Base-by-base conservation (phyloP, 2,797 vertebrate genomes). In the Notolepis coatsorum region DNA sequence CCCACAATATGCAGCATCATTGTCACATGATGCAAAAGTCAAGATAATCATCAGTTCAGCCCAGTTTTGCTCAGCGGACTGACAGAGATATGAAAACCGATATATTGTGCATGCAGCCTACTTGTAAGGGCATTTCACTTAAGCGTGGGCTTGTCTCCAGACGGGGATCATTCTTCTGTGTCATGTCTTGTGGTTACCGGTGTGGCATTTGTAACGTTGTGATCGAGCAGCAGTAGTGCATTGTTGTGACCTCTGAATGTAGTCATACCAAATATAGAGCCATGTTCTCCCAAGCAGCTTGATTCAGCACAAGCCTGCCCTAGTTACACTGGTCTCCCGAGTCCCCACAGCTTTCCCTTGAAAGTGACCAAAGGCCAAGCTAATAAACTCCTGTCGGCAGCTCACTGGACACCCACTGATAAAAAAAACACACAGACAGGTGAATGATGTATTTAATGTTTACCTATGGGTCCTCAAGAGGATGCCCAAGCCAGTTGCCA, bases 271-370 rank as follows among this genome's bases (percentile, higher is more conserved):
- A 70, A 85, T 64, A 69, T 75, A 86, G 74, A 28, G 38, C 65
- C 61, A 41, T 12, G 18, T 9, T 60, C 51, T 57, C 73, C 35
- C 4, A 12, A 57, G 61, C 65, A 30, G 71, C 71, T 21, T 12
- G 55, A 73, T 64, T 37, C 20, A 51, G 71, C 68, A 68, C 70
- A 77, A n/a, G 13, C 3, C 60, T 75, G 86, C n/a, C 84, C 86
- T 74, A 86, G 23, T 82, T 86, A 77, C 20, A 7, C 42, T 15
- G 45, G 50, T 3, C 72, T 61, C 35, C n/a, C n/a, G n/a, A n/a
- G n/a, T 37, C 63, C 12, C 20, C 48, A 20, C 38, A 2, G 59
- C 59, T 65, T 52, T 50, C 51, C n/a, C 69, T 68, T 18, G 5
- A 27, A 46, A 24, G 1, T 24, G 43, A 13, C 21, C 43, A 46